Evolutionary conservation across 1,140 invertebrate species (phyloP).

Genomic region (Bombus affinis): DNA sequence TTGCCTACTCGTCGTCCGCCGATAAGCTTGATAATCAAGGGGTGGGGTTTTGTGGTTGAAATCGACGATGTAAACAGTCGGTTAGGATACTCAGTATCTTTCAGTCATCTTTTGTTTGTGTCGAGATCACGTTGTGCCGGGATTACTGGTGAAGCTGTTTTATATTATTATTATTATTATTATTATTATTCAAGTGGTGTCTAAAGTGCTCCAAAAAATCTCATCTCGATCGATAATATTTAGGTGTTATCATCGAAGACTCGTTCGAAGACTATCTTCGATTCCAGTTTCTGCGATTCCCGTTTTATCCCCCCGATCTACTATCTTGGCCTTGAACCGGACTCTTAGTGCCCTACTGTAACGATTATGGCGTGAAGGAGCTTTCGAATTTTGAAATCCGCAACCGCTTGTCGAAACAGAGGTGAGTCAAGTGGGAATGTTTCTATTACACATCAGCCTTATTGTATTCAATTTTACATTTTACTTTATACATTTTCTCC

Average conservation of each 20-base stretch:
- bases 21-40: not conserved
- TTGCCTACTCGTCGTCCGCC: constrained; percentile 39
- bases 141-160: not conserved
- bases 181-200: not conserved
- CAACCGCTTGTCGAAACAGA: constrained; percentile 11
- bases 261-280: not conserved
- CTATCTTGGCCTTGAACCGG: constrained; percentile 70
- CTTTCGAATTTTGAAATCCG: constrained; percentile 60
- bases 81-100: constrained; percentile 10
- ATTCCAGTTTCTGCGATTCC: not conserved
- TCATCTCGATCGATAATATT: not conserved
- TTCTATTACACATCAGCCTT: not conserved
- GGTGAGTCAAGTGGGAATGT: constrained; percentile 43
- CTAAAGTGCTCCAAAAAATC: not conserved
- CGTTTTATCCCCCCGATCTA: not conserved
- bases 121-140: constrained; percentile 38
- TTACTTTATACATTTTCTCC: not conserved
- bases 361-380: constrained; percentile 50
- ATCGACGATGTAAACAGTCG: constrained; percentile 46
- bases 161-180: not conserved
- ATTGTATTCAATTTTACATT: not conserved
- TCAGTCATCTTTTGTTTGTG: constrained; percentile 50
- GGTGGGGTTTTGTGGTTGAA: constrained; percentile 48
- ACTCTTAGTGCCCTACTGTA: constrained; percentile 65
- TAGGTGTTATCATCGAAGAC: not conserved